These are phyloP conservation scores for Ophion obscuratus DNA, from an alignment of 2,888 invertebrate species.

Conservation along the genomic window DNA sequence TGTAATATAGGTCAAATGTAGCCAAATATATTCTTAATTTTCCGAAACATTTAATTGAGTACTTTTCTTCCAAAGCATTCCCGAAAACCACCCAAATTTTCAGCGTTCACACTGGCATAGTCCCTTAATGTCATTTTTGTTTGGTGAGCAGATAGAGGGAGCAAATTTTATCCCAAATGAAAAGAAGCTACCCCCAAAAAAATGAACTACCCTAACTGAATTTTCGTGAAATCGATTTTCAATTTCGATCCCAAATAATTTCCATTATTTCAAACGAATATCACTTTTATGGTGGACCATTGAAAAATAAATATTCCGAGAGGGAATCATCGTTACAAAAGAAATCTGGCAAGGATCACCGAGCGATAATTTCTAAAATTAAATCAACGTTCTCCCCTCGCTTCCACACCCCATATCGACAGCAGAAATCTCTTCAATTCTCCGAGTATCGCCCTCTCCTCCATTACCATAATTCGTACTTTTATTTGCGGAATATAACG, in stretches of 20 bases:
- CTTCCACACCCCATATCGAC: neutral
- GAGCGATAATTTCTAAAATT: neutral
- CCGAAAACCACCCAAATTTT: too few species aligned
- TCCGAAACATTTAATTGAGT: too few species aligned
- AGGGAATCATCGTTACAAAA: neutral
- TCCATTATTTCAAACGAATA: neutral
- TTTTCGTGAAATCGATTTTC: too few species aligned
- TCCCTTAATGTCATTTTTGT: too few species aligned
- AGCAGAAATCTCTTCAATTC: neutral
- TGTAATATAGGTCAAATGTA: too few species aligned
- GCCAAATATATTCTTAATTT: too few species aligned
- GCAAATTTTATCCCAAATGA: neutral
- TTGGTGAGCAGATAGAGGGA: too few species aligned
- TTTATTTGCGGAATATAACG: conserved; percentile 17
- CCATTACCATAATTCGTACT: neutral
- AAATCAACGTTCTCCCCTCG: neutral
- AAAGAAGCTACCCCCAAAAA: too few species aligned
- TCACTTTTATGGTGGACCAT: neutral
- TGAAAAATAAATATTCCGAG: neutral
- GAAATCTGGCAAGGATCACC: neutral
- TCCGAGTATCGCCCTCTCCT: neutral
- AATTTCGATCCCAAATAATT: neutral
- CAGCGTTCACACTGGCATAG: too few species aligned
- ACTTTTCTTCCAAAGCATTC: too few species aligned
- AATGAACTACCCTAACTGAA: neutral